A percentile compares a stretch with the other conserved stretches of the same genome.
Conservation (phyloP, 2,797 vertebrate species). For the Phalloptychus januarius region DNA sequence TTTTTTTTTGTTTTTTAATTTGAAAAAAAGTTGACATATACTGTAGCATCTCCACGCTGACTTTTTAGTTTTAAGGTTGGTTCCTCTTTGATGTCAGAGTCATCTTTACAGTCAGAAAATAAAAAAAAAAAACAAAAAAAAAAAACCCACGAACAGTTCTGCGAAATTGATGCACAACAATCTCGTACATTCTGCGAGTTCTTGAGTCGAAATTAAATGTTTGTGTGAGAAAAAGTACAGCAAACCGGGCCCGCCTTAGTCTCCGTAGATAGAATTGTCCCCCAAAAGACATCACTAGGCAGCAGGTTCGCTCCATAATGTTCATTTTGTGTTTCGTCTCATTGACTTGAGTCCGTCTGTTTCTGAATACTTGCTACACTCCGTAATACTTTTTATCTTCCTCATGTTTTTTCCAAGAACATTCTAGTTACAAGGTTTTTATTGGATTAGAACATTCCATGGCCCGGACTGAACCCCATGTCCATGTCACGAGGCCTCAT, state of each 20-base stretch:
- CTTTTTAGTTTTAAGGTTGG: constrained; percentile 69
- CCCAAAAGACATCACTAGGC: constrained; percentile 62
- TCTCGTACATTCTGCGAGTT: constrained; percentile 95
- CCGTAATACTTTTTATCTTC: constrained; percentile 52
- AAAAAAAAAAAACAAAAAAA: neutral
- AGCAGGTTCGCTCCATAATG: constrained; percentile 55
- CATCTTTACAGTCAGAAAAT: constrained; percentile 88
- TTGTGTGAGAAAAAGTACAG: constrained; percentile 75
- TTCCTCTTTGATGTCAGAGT: constrained; percentile 78
- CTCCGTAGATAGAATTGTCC: constrained; percentile 65
- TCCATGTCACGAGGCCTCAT: constrained; percentile 98
- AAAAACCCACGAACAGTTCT: constrained; percentile 84
- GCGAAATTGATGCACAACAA: constrained; percentile 91
- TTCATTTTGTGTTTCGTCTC: constrained; percentile 65
- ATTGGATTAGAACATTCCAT: constrained; percentile 85
- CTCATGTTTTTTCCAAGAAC: constrained; percentile 91
- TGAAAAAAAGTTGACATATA: constrained; percentile 84
- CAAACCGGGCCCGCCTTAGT: constrained; percentile 62
- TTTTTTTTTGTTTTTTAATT: constrained; percentile 26
- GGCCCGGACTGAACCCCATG: constrained; percentile 99
- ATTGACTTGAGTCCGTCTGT: constrained; percentile 67
- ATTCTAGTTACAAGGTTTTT: constrained; percentile 94
- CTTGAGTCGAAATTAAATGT: constrained; percentile 80
- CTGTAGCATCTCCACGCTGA: constrained; percentile 86
- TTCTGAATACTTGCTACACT: constrained; percentile 48